Base-by-base conservation (phyloP, 2,113 vertebrate genomes). In the Pantherophis guttatus region DNA sequence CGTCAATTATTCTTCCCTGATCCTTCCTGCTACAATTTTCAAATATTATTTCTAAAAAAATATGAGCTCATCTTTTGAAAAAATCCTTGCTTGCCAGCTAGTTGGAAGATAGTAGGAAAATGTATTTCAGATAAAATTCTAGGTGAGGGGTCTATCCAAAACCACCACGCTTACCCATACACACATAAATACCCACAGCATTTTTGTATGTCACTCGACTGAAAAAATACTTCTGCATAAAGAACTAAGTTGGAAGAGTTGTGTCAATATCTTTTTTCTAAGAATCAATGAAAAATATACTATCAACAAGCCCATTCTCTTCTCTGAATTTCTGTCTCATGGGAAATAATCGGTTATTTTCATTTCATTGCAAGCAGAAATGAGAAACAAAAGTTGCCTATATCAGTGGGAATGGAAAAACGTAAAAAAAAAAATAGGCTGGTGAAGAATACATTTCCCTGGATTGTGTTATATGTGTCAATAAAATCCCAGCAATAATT, bases 381-480 rank as follows among this genome's bases (percentile, higher is more conserved):
- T 52, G 1, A 0, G 1, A 17, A 75, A 91, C 8, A 89, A 92
- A 90, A 0, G 0, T 93, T 91, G 93, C 85, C 86, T 12, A 91
- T 89, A 2, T 2, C 86, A 91, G 88, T 39, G 5, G 4, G 6
- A 93, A 90, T 91, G 91, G 86, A 89, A 93, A 95, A 93, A 96
- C 95, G n/a, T 90, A 87, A 65, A 93, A 81, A 90, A 90, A 90
- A 81, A 93, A 50, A 81, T 39, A 91, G 65, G 92, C 65, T 0
- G 12, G 94, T 86, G 96, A 96, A 94, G 93, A 93, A 92, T 1
- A 86, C 86, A 92, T 54, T 96, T 94, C 95, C 65, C 50, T 0
- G 6, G 91, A 0, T 24, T 58, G 94, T 94, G 94, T 94, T 44
- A 53, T 24, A 23, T 0, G 29, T 26, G 19, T 9, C 88, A 94